Evolutionary conservation across 2,113 vertebrate genomes (phyloP).

Genomic region (Micronycteris hirsuta): DNA sequence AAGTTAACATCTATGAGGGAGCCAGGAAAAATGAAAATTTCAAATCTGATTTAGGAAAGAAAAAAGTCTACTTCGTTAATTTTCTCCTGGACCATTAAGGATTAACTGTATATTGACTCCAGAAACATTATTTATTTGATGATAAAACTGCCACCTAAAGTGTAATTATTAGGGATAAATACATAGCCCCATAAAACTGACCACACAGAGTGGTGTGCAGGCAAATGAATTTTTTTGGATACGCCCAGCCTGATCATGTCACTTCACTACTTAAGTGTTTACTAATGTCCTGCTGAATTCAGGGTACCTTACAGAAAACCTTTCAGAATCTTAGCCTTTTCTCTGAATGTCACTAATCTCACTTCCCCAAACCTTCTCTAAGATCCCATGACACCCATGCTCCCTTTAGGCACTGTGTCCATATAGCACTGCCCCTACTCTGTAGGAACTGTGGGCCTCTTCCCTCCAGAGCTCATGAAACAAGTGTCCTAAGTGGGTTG

Average conservation of each 20-base stretch:
- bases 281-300: not conserved
- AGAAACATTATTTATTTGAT: not conserved
- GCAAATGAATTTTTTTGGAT: not conserved
- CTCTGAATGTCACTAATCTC: not conserved
- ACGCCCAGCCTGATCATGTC: not conserved
- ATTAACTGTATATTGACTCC: not conserved
- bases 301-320: not conserved
- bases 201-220: not conserved
- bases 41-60: not conserved
- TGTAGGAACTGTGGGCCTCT: not conserved
- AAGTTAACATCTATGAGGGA: conserved; percentile 35
- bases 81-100: not conserved
- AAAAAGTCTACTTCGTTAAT: not conserved
- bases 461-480: not conserved
- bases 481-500: not conserved
- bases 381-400: not conserved
- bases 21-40: conserved; percentile 49
- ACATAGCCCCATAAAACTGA: not conserved
- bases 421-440: not conserved
- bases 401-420: rapidly evolving
- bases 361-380: not conserved
- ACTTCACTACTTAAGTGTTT: not conserved
- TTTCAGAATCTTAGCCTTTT: not conserved
- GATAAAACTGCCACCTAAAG: not conserved
- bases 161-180: not conserved